Evolutionary conservation across 2,113 vertebrate genomes (phyloP), one percentile per base, ranked within the genome.

Genomic region (Psilopsiagon aymara): DNA sequence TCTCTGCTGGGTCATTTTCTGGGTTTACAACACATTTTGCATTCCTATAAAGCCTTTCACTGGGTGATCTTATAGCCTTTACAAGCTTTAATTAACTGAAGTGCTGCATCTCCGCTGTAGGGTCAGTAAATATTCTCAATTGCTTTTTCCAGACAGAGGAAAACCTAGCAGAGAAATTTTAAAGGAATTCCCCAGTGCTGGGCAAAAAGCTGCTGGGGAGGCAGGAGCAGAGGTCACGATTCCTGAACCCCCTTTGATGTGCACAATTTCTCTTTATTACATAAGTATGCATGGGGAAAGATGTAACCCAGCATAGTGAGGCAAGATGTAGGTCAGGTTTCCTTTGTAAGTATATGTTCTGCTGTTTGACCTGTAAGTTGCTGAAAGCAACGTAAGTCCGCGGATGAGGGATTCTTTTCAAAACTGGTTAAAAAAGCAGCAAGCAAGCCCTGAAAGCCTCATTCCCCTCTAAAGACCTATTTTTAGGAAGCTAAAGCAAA

Each of bases 331-430:
- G 73, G 66, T 84, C 66, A 68, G 27, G 35, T 23, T 76, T 64
- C 51, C 80, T 89, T 95, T 94, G 77, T 95, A 81, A 27, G 25
- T 71, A 7, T 16, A 12, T 82, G 74, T 24, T 81, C 47, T 89
- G 81, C 62, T 79, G 87, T 94, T 79, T 68, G 81, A 91, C 89
- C 67, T 87, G 41, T 35, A 24, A 79, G 86, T 62, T 85, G 84
- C 69, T 91, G 88, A 74, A 83, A 88, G 88, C 79, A 69, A 74
- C 44, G 39, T 47, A 91, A 96, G 81, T 39, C 23, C 39, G 5
- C 68, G 84, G 69, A 51, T 85, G 84, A 84, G 21, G 31, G 69
- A 71, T 3, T 59, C 91, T 86, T 95, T 95, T 95, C 93, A 94
- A 53, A 88, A 66, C 35, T 17, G 14, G 37, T 71, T 63, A 21